A percentile compares a stretch with the other conserved stretches of the same genome.
These are phyloP conservation scores for Pecten maximus DNA, from an alignment of 2,888 invertebrate species.

Conservation along the genomic window DNA sequence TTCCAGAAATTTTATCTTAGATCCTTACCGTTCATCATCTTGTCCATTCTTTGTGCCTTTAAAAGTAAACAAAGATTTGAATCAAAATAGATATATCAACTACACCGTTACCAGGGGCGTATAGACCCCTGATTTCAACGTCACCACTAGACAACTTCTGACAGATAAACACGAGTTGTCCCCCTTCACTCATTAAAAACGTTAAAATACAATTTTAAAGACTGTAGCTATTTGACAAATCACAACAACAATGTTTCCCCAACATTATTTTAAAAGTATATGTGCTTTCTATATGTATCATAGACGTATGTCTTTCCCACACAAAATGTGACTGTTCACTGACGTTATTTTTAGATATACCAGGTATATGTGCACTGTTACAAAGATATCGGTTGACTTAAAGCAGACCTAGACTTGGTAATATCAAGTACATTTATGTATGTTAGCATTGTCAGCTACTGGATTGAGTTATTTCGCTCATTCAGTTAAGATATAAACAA, in stretches of 20 bases:
- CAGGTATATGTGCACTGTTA: neutral
- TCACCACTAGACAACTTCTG: neutral
- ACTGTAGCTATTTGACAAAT: neutral
- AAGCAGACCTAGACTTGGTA: too few species aligned
- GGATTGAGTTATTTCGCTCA: too few species aligned
- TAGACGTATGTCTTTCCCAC: neutral
- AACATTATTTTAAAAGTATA: neutral
- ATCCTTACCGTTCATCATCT: constrained; percentile 1
- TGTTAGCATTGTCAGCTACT: neutral
- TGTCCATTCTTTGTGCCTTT: constrained; percentile 13
- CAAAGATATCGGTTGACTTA: neutral
- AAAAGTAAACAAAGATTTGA: neutral
- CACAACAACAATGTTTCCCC: too few species aligned
- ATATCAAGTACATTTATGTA: too few species aligned
- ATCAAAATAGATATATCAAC: neutral
- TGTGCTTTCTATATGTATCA: neutral
- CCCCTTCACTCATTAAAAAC: neutral
- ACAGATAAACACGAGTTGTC: neutral
- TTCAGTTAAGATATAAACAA: too few species aligned
- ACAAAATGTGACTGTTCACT: neutral
- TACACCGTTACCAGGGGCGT: too few species aligned
- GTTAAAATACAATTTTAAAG: neutral
- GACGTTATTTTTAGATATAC: neutral
- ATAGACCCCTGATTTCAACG: too few species aligned
- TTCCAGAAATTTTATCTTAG: too few species aligned